A percentile compares a stretch with the other conserved stretches of the same genome.
Conservation (phyloP, 1,140 invertebrate genomes). For the Drosophila navojoa region DNA sequence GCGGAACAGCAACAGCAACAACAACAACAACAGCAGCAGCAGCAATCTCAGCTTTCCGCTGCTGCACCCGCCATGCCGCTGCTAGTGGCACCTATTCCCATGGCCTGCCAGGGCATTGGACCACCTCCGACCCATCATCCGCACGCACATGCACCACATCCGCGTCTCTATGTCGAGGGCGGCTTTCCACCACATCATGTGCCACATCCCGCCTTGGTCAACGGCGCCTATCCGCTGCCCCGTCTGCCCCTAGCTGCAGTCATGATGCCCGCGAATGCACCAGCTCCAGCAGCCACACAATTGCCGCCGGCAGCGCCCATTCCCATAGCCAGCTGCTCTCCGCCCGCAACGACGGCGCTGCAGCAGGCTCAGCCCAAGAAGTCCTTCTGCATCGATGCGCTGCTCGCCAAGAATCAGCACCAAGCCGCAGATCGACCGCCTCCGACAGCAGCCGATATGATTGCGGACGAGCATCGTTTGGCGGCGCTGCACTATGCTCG, state of each 20-base stretch:
- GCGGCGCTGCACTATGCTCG: constrained; percentile 73
- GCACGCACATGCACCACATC: constrained; percentile 37
- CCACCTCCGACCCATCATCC: constrained; percentile 34
- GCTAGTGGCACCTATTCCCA: constrained; percentile 66
- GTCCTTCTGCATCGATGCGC: constrained; percentile 88
- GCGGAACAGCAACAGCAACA: constrained; percentile 21
- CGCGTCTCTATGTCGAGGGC: constrained; percentile 67
- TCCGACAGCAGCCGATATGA: constrained; percentile 31
- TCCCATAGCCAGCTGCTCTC: constrained; percentile 38
- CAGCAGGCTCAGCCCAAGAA: constrained; percentile 83
- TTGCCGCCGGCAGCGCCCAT: constrained; percentile 28
- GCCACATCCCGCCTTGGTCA: constrained; percentile 53
- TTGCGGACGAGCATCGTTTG: constrained; percentile 72
- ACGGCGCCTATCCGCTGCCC: constrained; percentile 62
- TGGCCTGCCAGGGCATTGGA: constrained; percentile 40
- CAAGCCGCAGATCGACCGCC: constrained; percentile 38
- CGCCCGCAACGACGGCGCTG: constrained; percentile 37
- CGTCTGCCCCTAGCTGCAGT: constrained; percentile 62
- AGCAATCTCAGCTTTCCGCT: constrained; percentile 24
- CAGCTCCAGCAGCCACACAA: constrained; percentile 24
- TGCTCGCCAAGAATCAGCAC: constrained; percentile 84
- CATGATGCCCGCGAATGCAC: constrained; percentile 57
- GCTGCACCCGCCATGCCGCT: constrained; percentile 57
- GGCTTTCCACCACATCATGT: constrained; percentile 57
- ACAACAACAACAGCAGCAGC: constrained; percentile 16